Evolutionary conservation across 2,888 invertebrate genomes (phyloP), one percentile per base, ranked within the genome.

Genomic region (Athripsodes cinereus): DNA sequence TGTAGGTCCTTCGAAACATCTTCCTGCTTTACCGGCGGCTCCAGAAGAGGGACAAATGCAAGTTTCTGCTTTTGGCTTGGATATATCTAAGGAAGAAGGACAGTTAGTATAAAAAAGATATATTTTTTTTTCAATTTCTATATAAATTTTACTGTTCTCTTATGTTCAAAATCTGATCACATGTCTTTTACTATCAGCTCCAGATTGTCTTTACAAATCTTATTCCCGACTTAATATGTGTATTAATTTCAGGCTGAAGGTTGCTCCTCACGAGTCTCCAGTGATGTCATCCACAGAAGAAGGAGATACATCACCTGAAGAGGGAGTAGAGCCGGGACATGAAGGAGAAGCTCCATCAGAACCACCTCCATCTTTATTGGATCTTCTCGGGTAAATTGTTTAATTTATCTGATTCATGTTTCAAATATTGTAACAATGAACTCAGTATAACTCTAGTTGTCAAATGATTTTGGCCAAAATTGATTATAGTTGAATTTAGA

Each of bases 21-120:
- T 91, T 55, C 87, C 90, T 11, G 87, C 90, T 0, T 69, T 91
- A 52, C 90, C 92, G 0, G 81, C 90, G 0, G 83, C 89, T 0
- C 78, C 81, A 2, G 89, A 90, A 61, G 91, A 91, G 67, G 86
- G 84, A 2, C 80, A 81, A 13, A 73, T 82, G 63, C 79, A 85
- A 67, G 85, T 90, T 13, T 88, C 88, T 61, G 87, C 88, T 1
- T 89, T 89, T 70, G 90, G 90, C 52, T 72, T 87, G 71, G 91
- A 91, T 66, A 86, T 88, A 66, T 86, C 86, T 50, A 90, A 90
- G 70, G 91, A 91, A 70, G 91, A 90, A 64, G 89, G 90, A 61
- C 88, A 89, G 83, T 85, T 68, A 71, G 81, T 78, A 35, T 55
- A 6, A 26, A n/a, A 46, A 11, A 46, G 18, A n/a, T 46, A n/a